Evolutionary conservation across 1,140 invertebrate species (phyloP).

Genomic region (fruit fly (Drosophila melanogaster)): Release_6_plus_ISO1_MT NT_037436.4:15342001-15342500

Average conservation of each 20-base stretch:
- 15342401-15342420: constrained; percentile 56
- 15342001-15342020: constrained; percentile 29
- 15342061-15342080: constrained; percentile 39
- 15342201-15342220: constrained; percentile 6
- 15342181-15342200: constrained; percentile 50
- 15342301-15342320: constrained; percentile 75
- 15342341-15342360: constrained; percentile 16
- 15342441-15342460: constrained; percentile 54
- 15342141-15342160: constrained; percentile 42
- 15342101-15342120: constrained; percentile 50
- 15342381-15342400: constrained; percentile 15
- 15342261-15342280: constrained; percentile 4
- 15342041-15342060: constrained; percentile 22
- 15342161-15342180: constrained; percentile 25
- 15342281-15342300: constrained; percentile 60
- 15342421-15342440: constrained; percentile 62
- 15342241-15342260: constrained; percentile 9
- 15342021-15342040: constrained; percentile 8
- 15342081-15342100: constrained; percentile 43
- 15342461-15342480: constrained; percentile 43
- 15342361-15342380: constrained; percentile 21
- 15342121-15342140: constrained; percentile 49
- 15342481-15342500: constrained; percentile 75
- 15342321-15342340: constrained; percentile 71
- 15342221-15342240: constrained; percentile 33